A percentile compares a stretch with the other conserved stretches of the same genome.
These are phyloP conservation scores for Tauraco hartlaubi DNA, from an alignment of 2,797 vertebrate genomes.

Conservation along the genomic window DNA sequence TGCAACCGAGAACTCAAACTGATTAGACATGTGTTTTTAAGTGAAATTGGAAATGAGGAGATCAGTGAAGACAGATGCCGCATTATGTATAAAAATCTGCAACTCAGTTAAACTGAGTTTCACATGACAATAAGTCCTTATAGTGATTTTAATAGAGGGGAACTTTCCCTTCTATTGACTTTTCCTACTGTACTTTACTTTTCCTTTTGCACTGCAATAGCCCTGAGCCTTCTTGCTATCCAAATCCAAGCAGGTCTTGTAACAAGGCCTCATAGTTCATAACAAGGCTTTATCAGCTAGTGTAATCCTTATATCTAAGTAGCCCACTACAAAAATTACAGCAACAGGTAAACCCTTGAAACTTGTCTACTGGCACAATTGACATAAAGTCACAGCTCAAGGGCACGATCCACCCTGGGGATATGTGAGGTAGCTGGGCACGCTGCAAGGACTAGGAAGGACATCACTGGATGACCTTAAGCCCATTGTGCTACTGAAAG, in stretches of 20 bases:
- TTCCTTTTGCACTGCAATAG: not conserved
- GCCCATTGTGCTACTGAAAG: not conserved
- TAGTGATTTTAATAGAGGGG: not conserved
- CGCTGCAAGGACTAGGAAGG: not conserved
- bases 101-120: conserved; percentile 12
- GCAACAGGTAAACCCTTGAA: not conserved
- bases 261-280: not conserved
- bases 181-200: not conserved
- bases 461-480: not conserved
- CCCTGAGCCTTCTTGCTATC: not conserved
- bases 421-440: not conserved
- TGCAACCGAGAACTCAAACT: conserved; percentile 38
- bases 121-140: not conserved
- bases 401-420: not conserved
- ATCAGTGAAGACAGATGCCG: conserved; percentile 29
- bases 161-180: not conserved
- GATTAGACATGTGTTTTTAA: conserved; percentile 49
- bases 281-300: not conserved
- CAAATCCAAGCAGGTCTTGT: not conserved
- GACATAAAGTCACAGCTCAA: not conserved
- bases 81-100: conserved; percentile 37
- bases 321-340: not conserved
- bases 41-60: conserved; percentile 38
- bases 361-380: not conserved
- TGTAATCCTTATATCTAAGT: not conserved